Percentiles rank a stretch among this genome's conserved stretches.
Conservation (phyloP, 30 jellyfish, hydroid and myxozoan genomes). For the Chironex yamaguchii region DNA sequence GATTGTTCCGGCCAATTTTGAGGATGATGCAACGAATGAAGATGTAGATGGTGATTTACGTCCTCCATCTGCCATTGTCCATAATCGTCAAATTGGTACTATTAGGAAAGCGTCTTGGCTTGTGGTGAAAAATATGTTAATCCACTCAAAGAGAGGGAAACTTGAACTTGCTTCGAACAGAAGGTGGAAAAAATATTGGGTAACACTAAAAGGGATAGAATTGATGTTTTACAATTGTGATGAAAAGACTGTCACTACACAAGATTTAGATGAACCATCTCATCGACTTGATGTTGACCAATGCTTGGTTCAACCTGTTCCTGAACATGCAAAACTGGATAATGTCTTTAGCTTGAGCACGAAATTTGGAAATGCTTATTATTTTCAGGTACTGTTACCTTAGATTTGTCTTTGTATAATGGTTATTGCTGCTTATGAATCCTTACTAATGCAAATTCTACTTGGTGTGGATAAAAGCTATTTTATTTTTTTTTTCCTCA, state of each 20-base stretch:
- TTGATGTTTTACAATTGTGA: conserved; percentile 82
- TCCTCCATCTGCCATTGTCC: conserved; percentile 91
- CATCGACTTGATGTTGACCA: conserved; percentile 81
- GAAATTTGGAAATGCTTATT: conserved; percentile 87
- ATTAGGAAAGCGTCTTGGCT: conserved; percentile 97
- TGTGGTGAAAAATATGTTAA: conserved; percentile 76
- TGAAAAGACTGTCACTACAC: conserved; percentile 89
- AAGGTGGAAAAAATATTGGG: conserved; percentile 96
- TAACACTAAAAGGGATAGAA: conserved; percentile 92
- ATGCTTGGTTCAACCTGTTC: conserved; percentile 93
- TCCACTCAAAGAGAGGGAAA: conserved; percentile 91
- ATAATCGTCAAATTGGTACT: conserved; percentile 86
- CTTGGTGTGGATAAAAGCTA: no score
- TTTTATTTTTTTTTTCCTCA: no score
- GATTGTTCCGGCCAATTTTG: conserved; percentile 84
- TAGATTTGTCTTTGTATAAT: no score
- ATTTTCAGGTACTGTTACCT: conserved; percentile 77
- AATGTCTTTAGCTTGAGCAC: conserved; percentile 93
- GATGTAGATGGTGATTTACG: conserved; percentile 86
- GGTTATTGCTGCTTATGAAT: no score
- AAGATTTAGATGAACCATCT: conserved; percentile 90
- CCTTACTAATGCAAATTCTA: no score
- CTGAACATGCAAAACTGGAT: conserved; percentile 89
- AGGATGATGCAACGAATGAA: conserved; percentile 78
- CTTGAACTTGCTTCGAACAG: conserved; percentile 86